Evolutionary conservation across 2,888 invertebrate genomes (phyloP).

Genomic region (Phalera bucephala): DNA sequence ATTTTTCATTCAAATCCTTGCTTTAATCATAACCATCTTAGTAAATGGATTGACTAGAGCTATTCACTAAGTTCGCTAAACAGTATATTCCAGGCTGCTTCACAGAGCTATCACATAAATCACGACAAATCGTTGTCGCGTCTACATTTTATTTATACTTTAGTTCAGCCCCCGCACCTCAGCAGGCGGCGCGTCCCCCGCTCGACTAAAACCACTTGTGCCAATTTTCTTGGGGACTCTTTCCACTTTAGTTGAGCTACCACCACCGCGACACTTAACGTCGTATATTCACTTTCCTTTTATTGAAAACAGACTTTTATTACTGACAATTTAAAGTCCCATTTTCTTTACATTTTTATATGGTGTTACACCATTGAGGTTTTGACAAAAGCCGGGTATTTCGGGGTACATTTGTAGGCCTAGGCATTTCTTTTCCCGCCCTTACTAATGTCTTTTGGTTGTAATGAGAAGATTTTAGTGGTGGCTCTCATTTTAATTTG

Average conservation of each 20-base stretch:
- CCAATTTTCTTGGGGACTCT: constrained; percentile 81
- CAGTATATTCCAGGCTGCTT: too few relatives aligned
- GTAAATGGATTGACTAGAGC: too few relatives aligned
- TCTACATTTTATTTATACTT: constrained; percentile 32
- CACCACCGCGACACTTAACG: constrained; percentile 47
- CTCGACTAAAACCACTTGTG: constrained; percentile 81
- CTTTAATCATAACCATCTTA: too few relatives aligned
- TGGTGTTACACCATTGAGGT: constrained; percentile 25
- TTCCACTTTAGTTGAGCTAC: constrained; percentile 79
- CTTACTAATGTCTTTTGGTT: constrained; percentile 72
- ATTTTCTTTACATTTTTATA: constrained; percentile 32
- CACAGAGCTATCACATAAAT: constrained; percentile 19
- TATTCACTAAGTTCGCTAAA: too few relatives aligned
- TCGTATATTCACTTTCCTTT: constrained; percentile 45
- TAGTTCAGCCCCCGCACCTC: constrained; percentile 47
- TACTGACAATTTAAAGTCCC: constrained; percentile 38
- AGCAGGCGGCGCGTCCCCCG: constrained; percentile 48
- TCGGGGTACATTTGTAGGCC: constrained; percentile 69
- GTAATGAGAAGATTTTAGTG: constrained; percentile 75
- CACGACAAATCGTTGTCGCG: constrained; percentile 7
- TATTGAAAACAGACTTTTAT: constrained; percentile 47
- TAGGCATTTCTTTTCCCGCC: constrained; percentile 71
- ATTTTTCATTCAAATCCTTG: too few relatives aligned
- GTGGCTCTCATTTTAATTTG: constrained; percentile 65
- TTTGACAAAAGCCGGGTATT: constrained; percentile 39